Evolutionary conservation across 2,113 vertebrate species (phyloP).

Genomic region (Myiozetetes cayanensis): DNA sequence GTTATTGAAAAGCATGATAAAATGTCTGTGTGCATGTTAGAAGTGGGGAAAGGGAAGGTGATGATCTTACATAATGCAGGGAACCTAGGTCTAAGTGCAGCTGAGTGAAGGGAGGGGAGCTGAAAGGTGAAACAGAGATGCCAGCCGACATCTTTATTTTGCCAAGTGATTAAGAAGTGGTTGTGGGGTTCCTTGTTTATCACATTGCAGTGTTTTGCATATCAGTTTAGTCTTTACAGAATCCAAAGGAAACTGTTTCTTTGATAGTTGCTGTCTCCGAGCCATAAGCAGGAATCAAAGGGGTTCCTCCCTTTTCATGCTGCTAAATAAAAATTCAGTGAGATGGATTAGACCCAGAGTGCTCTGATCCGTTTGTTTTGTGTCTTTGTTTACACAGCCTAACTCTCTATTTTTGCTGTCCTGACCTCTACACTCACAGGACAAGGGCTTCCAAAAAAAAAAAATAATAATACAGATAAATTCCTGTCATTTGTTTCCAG

Average conservation of each 20-base stretch:
- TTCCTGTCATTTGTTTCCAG: neutral
- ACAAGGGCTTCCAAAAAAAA: neutral
- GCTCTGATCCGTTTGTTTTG: neutral
- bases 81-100: neutral
- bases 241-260: neutral
- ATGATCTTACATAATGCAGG: neutral
- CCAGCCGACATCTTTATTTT: neutral
- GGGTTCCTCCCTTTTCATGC: neutral
- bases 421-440: neutral
- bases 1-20: neutral
- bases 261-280: neutral
- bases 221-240: neutral
- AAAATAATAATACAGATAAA: neutral
- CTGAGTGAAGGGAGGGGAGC: neutral
- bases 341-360: neutral
- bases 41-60: neutral
- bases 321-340: neutral
- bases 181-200: neutral
- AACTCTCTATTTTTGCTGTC: neutral
- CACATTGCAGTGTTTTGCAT: neutral
- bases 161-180: neutral
- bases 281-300: neutral
- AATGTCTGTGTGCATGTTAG: neutral
- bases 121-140: neutral
- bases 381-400: neutral